phyloP scores from a whole-genome alignment of 1,140 invertebrate species.

The Caenorhabditis latens region DNA sequence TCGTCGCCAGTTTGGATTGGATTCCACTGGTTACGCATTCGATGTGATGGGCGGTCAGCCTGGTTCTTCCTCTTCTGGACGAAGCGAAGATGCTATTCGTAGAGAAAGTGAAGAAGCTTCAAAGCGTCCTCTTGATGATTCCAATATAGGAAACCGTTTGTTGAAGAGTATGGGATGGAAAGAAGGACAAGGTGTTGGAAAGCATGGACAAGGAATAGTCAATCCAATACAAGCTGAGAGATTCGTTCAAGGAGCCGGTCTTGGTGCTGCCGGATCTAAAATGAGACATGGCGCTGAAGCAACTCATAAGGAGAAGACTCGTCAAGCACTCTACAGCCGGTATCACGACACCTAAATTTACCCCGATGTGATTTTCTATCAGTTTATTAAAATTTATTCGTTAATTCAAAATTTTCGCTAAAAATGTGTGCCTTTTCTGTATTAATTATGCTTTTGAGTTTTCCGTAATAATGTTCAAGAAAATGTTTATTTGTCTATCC shows the following conservation, averaged over 20 bases:
- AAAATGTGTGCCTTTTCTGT: too few relatives aligned
- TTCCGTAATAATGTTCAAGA: too few relatives aligned
- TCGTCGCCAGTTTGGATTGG: conserved; percentile 88
- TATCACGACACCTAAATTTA: conserved; percentile 33
- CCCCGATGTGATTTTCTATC: too few relatives aligned
- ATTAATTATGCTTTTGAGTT: too few relatives aligned
- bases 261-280: conserved; percentile 69
- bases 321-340: conserved; percentile 57
- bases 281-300: conserved; percentile 54
- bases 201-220: conserved; percentile 84
- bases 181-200: conserved; percentile 93
- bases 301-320: conserved; percentile 56
- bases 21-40: conserved; percentile 65
- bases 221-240: conserved; percentile 74
- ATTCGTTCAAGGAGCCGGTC: conserved; percentile 74
- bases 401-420: too few relatives aligned
- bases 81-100: conserved; percentile 60
- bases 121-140: conserved; percentile 68
- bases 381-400: too few relatives aligned
- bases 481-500: too few relatives aligned
- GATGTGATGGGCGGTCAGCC: conserved; percentile 47
- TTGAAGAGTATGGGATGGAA: conserved; percentile 99
- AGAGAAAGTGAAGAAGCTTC: conserved; percentile 62
- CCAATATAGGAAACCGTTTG: conserved; percentile 87
- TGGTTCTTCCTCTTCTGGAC: not conserved